These are phyloP conservation scores for Cynopterus sphinx DNA, from an alignment of 2,797 vertebrate genomes.

Conservation along the genomic window DNA sequence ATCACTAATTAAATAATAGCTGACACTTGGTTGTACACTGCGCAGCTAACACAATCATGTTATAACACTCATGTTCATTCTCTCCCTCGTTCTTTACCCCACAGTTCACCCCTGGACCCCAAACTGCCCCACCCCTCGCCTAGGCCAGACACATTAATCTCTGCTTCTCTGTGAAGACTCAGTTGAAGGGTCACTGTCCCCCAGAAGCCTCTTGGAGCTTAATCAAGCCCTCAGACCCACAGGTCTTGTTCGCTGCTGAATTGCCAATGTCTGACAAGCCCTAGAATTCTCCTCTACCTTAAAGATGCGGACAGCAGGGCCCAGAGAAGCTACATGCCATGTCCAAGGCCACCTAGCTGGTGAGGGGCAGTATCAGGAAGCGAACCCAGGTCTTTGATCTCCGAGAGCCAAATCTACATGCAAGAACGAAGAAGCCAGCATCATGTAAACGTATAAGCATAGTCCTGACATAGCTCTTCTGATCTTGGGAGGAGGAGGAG, in stretches of 20 bases:
- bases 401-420: background rate
- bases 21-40: background rate
- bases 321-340: background rate
- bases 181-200: background rate
- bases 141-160: background rate
- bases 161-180: background rate
- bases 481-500: background rate
- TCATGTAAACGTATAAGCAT: accelerated
- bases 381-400: background rate
- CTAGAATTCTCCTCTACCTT: background rate
- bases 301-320: accelerated
- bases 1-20: accelerated
- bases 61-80: background rate
- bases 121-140: background rate
- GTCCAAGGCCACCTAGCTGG: background rate
- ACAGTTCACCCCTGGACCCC: background rate
- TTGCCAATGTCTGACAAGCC: accelerated
- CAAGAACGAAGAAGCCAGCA: background rate
- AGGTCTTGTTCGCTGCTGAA: background rate
- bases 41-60: too few species aligned
- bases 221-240: background rate
- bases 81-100: accelerated
- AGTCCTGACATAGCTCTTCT: background rate
- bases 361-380: background rate
- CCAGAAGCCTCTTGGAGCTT: background rate